Conservation (phyloP, 2,113 vertebrate genomes). For the Pantherophis guttatus region DNA sequence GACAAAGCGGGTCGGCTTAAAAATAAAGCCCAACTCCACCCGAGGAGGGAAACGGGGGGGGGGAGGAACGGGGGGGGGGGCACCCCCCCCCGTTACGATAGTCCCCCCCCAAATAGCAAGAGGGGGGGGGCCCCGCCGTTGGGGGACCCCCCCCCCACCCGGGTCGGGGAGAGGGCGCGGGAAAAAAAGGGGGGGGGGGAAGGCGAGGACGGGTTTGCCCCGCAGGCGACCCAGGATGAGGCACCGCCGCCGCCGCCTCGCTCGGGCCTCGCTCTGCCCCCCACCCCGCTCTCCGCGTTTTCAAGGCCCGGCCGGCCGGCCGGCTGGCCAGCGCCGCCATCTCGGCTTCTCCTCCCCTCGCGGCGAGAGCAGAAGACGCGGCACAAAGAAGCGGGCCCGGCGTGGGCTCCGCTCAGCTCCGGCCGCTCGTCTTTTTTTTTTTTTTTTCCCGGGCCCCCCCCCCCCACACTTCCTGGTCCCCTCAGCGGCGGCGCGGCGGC, state of each 20-base stretch:
- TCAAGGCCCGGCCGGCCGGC: background rate
- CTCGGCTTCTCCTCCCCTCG: background rate
- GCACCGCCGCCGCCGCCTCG: background rate
- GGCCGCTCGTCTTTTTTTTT: too few species aligned
- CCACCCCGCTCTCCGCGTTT: background rate
- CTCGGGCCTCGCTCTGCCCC: background rate
- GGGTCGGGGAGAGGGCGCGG: background rate
- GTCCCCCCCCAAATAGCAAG: background rate
- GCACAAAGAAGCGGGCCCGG: constrained; percentile 38
- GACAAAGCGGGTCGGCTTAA: background rate
- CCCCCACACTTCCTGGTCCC: constrained; percentile 55
- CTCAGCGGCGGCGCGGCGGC: constrained; percentile 52
- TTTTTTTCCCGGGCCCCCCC: background rate
- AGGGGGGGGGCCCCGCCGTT: background rate
- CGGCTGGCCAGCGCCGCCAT: background rate
- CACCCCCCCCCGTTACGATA: background rate
- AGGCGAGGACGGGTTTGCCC: background rate
- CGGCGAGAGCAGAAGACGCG: constrained; percentile 42
- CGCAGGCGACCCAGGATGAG: background rate
- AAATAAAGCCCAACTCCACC: background rate
- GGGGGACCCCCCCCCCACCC: too few species aligned
- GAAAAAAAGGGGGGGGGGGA: accelerated
- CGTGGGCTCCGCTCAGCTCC: background rate
- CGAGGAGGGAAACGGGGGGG: background rate
- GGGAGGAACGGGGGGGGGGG: background rate